A percentile compares a stretch with the other conserved stretches of the same genome.
Conservation (phyloP, 1,140 invertebrate species). For the Calephelis nemesis region DNA sequence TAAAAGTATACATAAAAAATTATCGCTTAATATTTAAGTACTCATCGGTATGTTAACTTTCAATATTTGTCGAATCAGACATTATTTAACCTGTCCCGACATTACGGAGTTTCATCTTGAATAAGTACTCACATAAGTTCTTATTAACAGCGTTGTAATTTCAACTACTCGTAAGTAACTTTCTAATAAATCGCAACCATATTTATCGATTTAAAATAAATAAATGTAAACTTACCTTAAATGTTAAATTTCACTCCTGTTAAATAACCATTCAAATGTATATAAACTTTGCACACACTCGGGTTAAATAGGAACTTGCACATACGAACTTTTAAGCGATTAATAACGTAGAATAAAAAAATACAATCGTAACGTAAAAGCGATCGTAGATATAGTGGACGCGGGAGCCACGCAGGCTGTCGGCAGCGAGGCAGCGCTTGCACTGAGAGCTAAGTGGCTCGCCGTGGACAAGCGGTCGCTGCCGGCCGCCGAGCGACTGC, state of each 20-base stretch:
- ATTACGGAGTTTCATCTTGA: conserved; percentile 58
- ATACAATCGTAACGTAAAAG: conserved; percentile 10
- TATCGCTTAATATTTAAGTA: conserved; percentile 22
- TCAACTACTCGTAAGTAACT: conserved; percentile 69
- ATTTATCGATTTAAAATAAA: conserved; percentile 22
- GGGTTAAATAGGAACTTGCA: conserved; percentile 47
- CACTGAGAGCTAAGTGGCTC: conserved; percentile 59
- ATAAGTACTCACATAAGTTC: conserved; percentile 52
- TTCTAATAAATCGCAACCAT: conserved; percentile 61
- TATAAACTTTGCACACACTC: conserved; percentile 53
- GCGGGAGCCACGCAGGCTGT: conserved; percentile 52
- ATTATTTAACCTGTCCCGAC: conserved; percentile 44
- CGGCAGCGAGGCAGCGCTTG: conserved; percentile 64
- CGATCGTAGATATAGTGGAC: conserved; percentile 33
- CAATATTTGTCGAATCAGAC: conserved; percentile 24
- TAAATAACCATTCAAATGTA: conserved; percentile 47
- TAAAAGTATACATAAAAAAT: conserved; percentile 19
- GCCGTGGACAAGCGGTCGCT: conserved; percentile 44
- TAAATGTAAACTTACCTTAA: conserved; percentile 56
- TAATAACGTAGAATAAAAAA: neutral
- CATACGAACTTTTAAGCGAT: conserved; percentile 28
- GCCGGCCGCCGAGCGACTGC: conserved; percentile 61
- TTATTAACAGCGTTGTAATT: conserved; percentile 56
- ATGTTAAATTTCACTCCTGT: conserved; percentile 36
- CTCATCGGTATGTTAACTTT: conserved; percentile 21